These are phyloP conservation scores for Pogonus chalceus DNA, from an alignment of 1,140 invertebrate species.

Conservation along the genomic window DNA sequence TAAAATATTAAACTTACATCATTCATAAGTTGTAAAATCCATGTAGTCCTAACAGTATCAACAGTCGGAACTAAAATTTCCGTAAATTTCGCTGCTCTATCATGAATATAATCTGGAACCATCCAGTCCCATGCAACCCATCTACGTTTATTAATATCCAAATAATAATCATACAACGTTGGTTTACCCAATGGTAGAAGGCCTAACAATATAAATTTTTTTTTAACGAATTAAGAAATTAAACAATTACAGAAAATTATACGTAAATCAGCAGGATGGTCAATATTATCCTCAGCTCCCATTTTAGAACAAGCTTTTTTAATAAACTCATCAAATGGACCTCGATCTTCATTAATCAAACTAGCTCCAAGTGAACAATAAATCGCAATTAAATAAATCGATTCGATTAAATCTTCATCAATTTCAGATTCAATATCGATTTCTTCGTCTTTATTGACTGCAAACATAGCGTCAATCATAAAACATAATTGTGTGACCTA, in stretches of 20 bases:
- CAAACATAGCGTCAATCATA: conserved; percentile 62
- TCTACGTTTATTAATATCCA: conserved; percentile 53
- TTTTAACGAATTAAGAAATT: conserved; percentile 9
- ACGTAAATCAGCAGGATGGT: conserved; percentile 54
- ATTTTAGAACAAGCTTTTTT: conserved; percentile 65
- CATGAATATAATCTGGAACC: conserved; percentile 65
- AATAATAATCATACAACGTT: conserved; percentile 71
- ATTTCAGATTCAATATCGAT: conserved; percentile 38
- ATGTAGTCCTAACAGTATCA: conserved; percentile 70
- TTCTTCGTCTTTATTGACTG: conserved; percentile 30
- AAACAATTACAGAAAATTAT: conserved; percentile 21
- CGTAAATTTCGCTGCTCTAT: conserved; percentile 56
- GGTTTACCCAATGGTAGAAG: conserved; percentile 50
- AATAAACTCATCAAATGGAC: conserved; percentile 67
- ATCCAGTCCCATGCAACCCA: conserved; percentile 81
- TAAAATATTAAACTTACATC: conserved; percentile 48
- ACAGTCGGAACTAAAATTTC: conserved; percentile 83
- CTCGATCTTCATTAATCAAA: conserved; percentile 54
- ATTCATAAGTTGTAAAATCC: conserved; percentile 70
- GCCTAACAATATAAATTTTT: conserved; percentile 11
- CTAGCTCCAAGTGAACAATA: conserved; percentile 78
- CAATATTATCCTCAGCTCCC: conserved; percentile 47
- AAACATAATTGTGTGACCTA: conserved; percentile 72
- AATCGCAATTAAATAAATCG: conserved; percentile 63
- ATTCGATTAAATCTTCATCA: conserved; percentile 49